Base-by-base conservation (phyloP, 2,888 invertebrate genomes). In the Ormyrus thymus region DNA sequence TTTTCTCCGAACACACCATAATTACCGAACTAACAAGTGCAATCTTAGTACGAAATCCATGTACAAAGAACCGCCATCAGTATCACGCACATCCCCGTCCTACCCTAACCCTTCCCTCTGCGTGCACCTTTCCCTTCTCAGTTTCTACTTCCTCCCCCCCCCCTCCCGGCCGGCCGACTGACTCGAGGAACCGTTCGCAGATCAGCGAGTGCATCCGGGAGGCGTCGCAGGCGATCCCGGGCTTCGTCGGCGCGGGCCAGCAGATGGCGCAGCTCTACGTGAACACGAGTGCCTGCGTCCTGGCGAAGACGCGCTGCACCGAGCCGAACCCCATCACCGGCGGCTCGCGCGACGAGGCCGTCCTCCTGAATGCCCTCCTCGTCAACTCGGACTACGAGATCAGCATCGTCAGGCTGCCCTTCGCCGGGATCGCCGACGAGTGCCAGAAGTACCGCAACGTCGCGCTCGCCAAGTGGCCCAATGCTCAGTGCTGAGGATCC, bases 301-400 rank as follows among this genome's bases (percentile, higher is more conserved):
- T 94, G 77, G 93, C 94, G 0, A 92, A 92, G 84, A 89, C 93
- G 1, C 91, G 94, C 73, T 94, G 94, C 88, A 91, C 92, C 65
- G 89, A 91, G 1, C 92, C 91, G 85, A 94, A 94, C 87, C 94
- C 94, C 4, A 93, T 94, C 74, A 93, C 94, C 0, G 94, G 94
- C 11, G 92, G 93, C 78, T 93, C 93, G 88, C 91, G 92, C 55
- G 92, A 92, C 48, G 85, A 86, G 48, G 90, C 85, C 9, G 82
- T 83, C n/a, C 65, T 84, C 62, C 70, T 87, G 74, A 89, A 88
- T 77, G 88, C 89, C 6, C 75, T 89, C 15, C 82, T 87, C 75
- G 87, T 89, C 69, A 89, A 89, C 82, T 84, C 88, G 4, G 85
- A 88, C 72, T 88, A 88, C 80, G 86, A 89, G 74, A 85, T 89